phyloP scores from a whole-genome alignment of 1,140 invertebrate genomes.

The Sycobia sp. region DNA sequence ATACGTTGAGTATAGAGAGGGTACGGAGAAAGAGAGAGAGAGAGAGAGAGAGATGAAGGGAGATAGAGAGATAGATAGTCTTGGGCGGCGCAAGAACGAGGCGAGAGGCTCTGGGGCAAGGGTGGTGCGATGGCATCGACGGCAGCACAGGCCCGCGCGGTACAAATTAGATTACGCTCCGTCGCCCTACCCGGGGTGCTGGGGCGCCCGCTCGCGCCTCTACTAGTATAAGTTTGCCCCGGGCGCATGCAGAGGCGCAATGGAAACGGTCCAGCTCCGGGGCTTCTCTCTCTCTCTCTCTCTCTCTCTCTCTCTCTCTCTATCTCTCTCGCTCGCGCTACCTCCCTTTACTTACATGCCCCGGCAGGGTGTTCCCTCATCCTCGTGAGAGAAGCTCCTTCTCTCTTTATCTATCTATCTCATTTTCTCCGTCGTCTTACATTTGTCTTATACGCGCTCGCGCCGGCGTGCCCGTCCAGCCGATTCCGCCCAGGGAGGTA shows the following conservation, averaged over 20 bases:
- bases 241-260: too few relatives aligned
- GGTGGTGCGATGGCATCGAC: too few relatives aligned
- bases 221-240: too few relatives aligned
- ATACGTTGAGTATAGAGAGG: too few relatives aligned
- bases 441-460: too few relatives aligned
- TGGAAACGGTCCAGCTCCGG: not conserved
- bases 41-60: not conserved
- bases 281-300: not conserved
- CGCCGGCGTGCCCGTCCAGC: slow-evolving; percentile 18
- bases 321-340: slow-evolving; percentile 5
- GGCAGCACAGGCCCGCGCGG: slow-evolving; percentile 29
- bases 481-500: slow-evolving; percentile 38
- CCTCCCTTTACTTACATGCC: not conserved
- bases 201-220: too few relatives aligned
- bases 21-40: too few relatives aligned
- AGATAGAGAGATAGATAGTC: not conserved
- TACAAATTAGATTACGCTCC: slow-evolving; percentile 43
- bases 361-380: not conserved
- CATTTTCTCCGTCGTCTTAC: too few relatives aligned
- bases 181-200: too few relatives aligned
- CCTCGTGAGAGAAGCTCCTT: not conserved
- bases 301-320: too few relatives aligned
- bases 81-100: not conserved
- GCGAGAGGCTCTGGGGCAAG: not conserved
- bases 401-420: not conserved